Evolutionary conservation across 2,888 invertebrate genomes (phyloP).

Genomic region (Crocallis elinguaria): DNA sequence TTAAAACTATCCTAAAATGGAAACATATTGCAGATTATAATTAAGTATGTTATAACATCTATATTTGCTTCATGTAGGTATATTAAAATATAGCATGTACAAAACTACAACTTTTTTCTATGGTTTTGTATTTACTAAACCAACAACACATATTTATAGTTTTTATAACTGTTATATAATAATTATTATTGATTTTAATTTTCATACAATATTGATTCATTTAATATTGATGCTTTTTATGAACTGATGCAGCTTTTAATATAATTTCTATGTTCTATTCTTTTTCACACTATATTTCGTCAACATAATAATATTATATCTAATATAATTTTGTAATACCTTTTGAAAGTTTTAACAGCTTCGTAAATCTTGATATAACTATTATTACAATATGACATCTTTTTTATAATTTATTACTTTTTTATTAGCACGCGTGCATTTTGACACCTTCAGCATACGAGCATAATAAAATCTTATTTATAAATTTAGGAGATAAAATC

Average conservation of each 20-base stretch:
- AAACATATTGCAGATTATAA: no score
- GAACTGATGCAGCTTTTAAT: slow-evolving; percentile 2
- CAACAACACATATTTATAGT: neutral
- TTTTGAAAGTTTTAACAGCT: slow-evolving; percentile 28
- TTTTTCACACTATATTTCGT: neutral
- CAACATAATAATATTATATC: slow-evolving; percentile 4
- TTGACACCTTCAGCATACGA: slow-evolving; percentile 78
- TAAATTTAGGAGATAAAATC: slow-evolving; percentile 72
- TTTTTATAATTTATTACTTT: slow-evolving; percentile 45
- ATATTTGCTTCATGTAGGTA: neutral
- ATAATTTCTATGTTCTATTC: slow-evolving; percentile 1
- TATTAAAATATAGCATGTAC: neutral
- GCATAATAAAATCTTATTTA: slow-evolving; percentile 69
- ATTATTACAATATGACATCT: slow-evolving; percentile 43
- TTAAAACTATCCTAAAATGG: neutral
- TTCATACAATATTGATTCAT: no score
- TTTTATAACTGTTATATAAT: neutral
- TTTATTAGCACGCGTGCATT: slow-evolving; percentile 77
- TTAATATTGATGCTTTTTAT: neutral
- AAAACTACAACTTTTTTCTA: neutral
- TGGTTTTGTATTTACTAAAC: neutral
- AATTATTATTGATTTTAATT: neutral
- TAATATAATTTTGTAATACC: slow-evolving; percentile 17
- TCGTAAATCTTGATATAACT: slow-evolving; percentile 19
- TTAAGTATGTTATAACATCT: neutral